Evolutionary conservation across 2,888 invertebrate genomes (phyloP).

Genomic region (Cremastobaeus sp.): DNA sequence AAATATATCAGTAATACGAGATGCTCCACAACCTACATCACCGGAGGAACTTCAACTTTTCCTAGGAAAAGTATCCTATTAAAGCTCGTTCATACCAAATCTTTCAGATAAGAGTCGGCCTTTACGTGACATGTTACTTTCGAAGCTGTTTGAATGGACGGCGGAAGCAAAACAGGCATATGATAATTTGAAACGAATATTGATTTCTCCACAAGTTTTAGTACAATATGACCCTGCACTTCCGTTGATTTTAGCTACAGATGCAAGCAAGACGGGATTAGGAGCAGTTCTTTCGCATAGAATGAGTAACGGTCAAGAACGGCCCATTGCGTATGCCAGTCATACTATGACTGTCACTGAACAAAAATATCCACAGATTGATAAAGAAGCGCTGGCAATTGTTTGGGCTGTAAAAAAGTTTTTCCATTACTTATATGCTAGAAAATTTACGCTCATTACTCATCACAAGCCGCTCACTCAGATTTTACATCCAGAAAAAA

Average conservation of each 20-base stretch:
- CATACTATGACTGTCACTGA: slow-evolving; percentile 14
- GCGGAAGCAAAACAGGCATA: slow-evolving; percentile 4
- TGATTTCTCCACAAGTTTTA: slow-evolving; percentile 34
- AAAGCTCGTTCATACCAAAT: slow-evolving; percentile 19
- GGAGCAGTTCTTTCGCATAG: background rate
- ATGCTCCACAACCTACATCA: background rate
- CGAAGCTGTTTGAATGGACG: slow-evolving; percentile 5
- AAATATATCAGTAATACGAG: background rate
- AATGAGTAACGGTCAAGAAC: background rate
- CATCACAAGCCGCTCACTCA: too few species aligned
- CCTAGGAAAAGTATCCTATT: slow-evolving; percentile 17
- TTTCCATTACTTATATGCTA: too few species aligned
- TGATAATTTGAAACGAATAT: slow-evolving; percentile 7
- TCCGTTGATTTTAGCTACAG: slow-evolving; percentile 25
- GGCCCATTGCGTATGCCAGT: slow-evolving; percentile 26
- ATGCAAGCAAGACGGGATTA: slow-evolving; percentile 18
- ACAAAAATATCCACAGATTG: slow-evolving; percentile 33
- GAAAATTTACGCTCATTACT: too few species aligned
- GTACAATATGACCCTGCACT: slow-evolving; percentile 29
- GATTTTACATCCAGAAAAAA: background rate
- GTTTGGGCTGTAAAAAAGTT: too few species aligned
- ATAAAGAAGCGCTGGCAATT: slow-evolving; percentile 27
- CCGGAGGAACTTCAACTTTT: slow-evolving; percentile 23
- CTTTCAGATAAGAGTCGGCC: slow-evolving; percentile 22
- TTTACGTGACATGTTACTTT: background rate